Base-by-base conservation (phyloP, 2,113 vertebrate genomes). In the Eulemur macaco region DNA sequence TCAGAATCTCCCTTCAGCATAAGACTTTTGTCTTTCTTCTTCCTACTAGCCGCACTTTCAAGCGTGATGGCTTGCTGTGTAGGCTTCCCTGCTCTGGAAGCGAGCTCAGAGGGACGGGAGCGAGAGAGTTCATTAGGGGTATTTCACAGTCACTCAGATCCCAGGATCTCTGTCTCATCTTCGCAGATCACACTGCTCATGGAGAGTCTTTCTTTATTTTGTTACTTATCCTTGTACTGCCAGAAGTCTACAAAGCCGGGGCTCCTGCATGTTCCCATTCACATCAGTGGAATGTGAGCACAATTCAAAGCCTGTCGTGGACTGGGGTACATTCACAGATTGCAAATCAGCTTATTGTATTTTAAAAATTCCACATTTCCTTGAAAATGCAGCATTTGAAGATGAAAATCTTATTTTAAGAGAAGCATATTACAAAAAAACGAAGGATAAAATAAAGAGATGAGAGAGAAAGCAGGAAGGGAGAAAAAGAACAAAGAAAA, bases 321-420 rank as follows among this genome's bases (percentile, higher is more conserved):
- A 27, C 69, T 63, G 17, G 54, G 66, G 66, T 89, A 93, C 68
- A 89, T 97, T 97, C 95, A 73, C 84, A 18, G 58, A 91, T 93
- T 96, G 95, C 97, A 96, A 95, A 98, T 95, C 96, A 98, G 95
- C 94, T 91, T 96, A 95, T 96, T 96, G 97, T 95, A 95, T 86
- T 96, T 93, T 64, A 42, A 80, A 96, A 90, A 96, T 89, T 93
- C 85, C 82, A 89, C 93, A 50, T 96, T 87, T 96, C 86, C 88
- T 94, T 93, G 64, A 89, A 96, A 94, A 89, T 52, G 47, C 42
- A 34, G 68, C 52, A 91, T 96, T 95, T 97, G 96, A 98, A 96
- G 86, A 96, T 97, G 91, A 98, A 96, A 96, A 91, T 95, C 77
- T 88, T 93, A 95, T 80, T 93, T 84, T 76, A 86, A 93, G 73